Percentiles rank a stretch among this genome's conserved stretches.
Conservation (phyloP, 2,797 vertebrate species). For the Pseudocheirus occidentalis region DNA sequence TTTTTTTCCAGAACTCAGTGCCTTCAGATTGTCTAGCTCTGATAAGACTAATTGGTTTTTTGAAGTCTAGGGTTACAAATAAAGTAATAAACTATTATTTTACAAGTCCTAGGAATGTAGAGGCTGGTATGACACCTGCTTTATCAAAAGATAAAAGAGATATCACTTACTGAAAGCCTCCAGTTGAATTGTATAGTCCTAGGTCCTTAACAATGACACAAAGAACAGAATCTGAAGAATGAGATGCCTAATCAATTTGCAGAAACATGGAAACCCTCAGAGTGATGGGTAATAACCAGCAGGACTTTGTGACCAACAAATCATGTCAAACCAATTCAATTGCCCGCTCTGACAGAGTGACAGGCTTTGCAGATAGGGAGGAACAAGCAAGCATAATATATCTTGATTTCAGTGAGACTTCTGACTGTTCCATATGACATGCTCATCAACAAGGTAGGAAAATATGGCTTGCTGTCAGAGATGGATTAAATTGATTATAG, state of each 20-base stretch:
- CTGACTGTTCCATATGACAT: slow-evolving; percentile 78
- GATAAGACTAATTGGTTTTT: background rate
- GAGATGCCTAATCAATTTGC: slow-evolving; percentile 82
- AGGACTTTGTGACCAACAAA: slow-evolving; percentile 84
- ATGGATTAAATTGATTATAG: slow-evolving; percentile 77
- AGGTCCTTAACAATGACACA: slow-evolving; percentile 67
- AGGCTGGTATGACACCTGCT: slow-evolving; percentile 29
- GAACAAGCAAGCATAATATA: slow-evolving; percentile 79
- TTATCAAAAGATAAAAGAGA: slow-evolving; percentile 34
- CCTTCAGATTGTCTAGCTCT: background rate
- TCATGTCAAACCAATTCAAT: slow-evolving; percentile 83
- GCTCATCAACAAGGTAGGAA: slow-evolving; percentile 76
- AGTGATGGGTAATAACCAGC: slow-evolving; percentile 83
- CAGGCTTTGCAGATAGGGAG: slow-evolving; percentile 78
- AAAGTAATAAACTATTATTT: slow-evolving; percentile 33
- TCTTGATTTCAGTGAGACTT: slow-evolving; percentile 78
- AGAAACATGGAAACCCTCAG: slow-evolving; percentile 80
- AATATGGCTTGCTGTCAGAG: slow-evolving; percentile 73
- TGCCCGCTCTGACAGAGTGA: slow-evolving; percentile 81
- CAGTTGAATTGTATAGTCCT: slow-evolving; percentile 40
- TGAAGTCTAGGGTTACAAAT: slow-evolving; percentile 11
- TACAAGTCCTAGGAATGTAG: slow-evolving; percentile 13
- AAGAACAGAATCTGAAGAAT: slow-evolving; percentile 67
- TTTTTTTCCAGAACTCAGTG: background rate
- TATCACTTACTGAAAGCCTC: slow-evolving; percentile 6